Base-by-base conservation (phyloP, 1,140 invertebrate genomes). In the Brachionus manjavacas region DNA sequence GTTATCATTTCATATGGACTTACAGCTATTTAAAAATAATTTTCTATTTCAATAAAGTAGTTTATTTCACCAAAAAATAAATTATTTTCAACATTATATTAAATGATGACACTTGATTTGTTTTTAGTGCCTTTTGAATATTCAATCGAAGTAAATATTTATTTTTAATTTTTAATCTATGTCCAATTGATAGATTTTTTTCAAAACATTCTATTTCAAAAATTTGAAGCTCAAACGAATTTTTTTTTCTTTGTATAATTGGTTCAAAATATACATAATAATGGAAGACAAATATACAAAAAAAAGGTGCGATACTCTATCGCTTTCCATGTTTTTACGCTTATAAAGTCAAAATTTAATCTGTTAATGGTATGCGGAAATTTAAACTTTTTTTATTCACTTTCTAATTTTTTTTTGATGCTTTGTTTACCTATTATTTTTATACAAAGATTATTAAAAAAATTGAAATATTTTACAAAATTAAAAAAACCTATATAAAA, bases 101-200 rank as follows among this genome's bases (percentile, higher is more conserved):
- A 49, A 16, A 74, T 74, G n/a, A 43, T 20, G 8, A 31, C 20
- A 25, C 68, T 72, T 14, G 68, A 2, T 8, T 72, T 72, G 16
- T 72, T 72, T 3, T 35, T 14, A 12, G 9, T 6, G n/a, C 41
- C 1, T 28, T 28, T 28, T 2, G 1, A 2, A 3, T 28, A 28
- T 6, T 68, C 20, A 1, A 0, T 28, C 31, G 64, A 68, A 28
- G 1, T 68, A 68, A 12, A 72, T 16, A 72, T 72, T 12, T 72
- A 2, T 72, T 72, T 72, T 72, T 20, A n/a, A n/a, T n/a, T 41
- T 35, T 35, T 72, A 72, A 72, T 72, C 68, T 72, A 39, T 72
- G 2, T 35, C 68, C 31, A n/a, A 41, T 39, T 20, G 7, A 74
- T 16, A 74, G 9, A 2, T 23, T 12, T 4, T 46, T 46, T 46